phyloP scores from a whole-genome alignment of 1,140 invertebrate species.

The Calephelis nemesis region DNA sequence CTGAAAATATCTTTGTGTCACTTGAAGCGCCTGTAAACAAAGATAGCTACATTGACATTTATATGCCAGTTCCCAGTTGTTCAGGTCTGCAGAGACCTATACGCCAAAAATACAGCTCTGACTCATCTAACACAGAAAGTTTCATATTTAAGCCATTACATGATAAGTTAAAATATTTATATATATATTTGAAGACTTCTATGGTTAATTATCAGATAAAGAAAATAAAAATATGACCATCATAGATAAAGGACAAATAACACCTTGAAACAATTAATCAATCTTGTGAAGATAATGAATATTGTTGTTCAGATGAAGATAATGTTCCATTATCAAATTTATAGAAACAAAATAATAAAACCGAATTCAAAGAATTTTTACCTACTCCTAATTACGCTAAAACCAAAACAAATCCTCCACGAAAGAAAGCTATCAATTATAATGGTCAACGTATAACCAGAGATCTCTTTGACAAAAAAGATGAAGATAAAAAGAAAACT shows the following conservation, averaged over 20 bases:
- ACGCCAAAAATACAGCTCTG: too few relatives aligned
- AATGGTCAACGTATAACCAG: constrained; percentile 6
- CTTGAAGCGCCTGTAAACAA: too few relatives aligned
- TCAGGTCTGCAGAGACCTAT: too few relatives aligned
- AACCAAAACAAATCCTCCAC: constrained; percentile 2
- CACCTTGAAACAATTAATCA: not conserved
- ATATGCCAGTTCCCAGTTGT: too few relatives aligned
- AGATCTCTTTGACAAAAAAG: constrained; percentile 8
- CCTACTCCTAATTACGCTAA: not conserved
- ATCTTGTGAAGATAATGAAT: not conserved
- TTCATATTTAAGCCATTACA: too few relatives aligned
- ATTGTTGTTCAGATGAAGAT: constrained; percentile 16
- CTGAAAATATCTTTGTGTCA: too few relatives aligned
- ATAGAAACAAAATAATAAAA: constrained; percentile 5
- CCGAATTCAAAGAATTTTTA: not conserved
- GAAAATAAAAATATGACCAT: constrained; percentile 6
- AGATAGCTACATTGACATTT: too few relatives aligned
- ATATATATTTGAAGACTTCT: constrained; percentile 10
- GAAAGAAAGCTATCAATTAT: constrained; percentile 12
- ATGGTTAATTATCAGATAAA: constrained; percentile 12
- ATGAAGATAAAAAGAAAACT: constrained; percentile 12
- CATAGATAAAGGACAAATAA: not conserved
- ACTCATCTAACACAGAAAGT: too few relatives aligned
- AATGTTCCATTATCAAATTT: constrained; percentile 12
- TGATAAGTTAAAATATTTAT: constrained; percentile 13